Base-by-base conservation (phyloP, 2,113 vertebrate genomes). In the Apeltes quadracus region DNA sequence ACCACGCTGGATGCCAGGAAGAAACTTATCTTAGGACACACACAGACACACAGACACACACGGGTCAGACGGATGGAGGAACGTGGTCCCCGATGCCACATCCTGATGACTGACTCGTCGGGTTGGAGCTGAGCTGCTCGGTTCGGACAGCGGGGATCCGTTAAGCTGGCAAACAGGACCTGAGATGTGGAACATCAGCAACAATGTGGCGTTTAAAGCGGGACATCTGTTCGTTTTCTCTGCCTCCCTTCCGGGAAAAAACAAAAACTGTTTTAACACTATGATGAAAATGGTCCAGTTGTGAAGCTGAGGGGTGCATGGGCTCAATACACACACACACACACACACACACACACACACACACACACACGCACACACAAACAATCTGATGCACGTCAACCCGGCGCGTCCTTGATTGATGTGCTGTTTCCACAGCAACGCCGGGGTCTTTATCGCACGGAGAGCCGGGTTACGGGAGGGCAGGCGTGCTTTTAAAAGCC, bases 381-480 rank as follows among this genome's bases (percentile, higher is more conserved):
- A 44, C 55, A 18, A 7, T 72, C 63, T 73, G 76, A 81, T 43
- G 53, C 73, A 69, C 66, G 74, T 75, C 75, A 81, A 51, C 62
- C 56, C 70, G 53, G 55, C 23, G 29, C 69, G 86, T 83, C 74
- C 85, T 88, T 72, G 87, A 84, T 85, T 90, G 85, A 86, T 80
- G 63, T 78, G 74, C 72, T 11, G 83, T 91, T 91, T 84, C 86
- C 89, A 86, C 66, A 51, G 83, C 77, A 84, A 88, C 87, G 10
- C 53, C 53, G 14, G 53, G 57, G 61, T 56, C 79, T 78, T 77
- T 61, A 48, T 34, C 79, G 44, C 64, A 50, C 1, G 20, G 72
- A 50, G 69, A 68, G 63, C 69, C 0, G 44, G 76, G 69, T 77
- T 62, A 80, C 16, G 61, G 64, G 70, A 39, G 83, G 23, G 75